Evolutionary conservation across 2,797 vertebrate genomes (phyloP), one percentile per base, ranked within the genome.

Genomic region (Miichthys miiuy): DNA sequence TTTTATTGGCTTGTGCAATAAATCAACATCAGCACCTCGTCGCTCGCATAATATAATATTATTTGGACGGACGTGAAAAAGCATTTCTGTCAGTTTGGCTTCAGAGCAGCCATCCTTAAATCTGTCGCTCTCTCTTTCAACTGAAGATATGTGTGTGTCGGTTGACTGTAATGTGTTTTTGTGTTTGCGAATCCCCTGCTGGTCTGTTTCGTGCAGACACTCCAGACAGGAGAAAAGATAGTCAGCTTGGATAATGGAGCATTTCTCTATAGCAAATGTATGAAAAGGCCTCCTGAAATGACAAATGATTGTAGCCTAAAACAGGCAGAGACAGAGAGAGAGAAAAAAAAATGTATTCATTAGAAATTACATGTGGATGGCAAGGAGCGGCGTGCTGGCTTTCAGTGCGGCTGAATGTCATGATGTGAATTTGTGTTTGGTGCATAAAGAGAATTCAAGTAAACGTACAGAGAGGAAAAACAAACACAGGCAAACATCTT

Each of bases 221-320:
- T 90, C 82, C 69, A 90, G 85, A 90, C 87, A 77, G 84, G 79
- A 89, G 87, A 84, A 88, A 82, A 91, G 89, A 91, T 81, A 83
- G 89, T 83, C 83, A 42, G 89, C 81, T 79, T 3, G 96, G 97
- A 97, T 99, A 98, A 99, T 97, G 96, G 97, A 96, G 95, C 96
- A 94, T 96, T 97, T 96, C 84, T 92, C 79, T 62, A 95, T 95
- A 94, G 96, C 77, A 86, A 85, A 91, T 85, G 84, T 87, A 86
- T 89, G 74, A 90, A 88, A 91, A 63, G 75, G 79, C 73, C 69
- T 84, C 75, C 87, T 88, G 85, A 93, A 93, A 93, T 92, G 90
- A 93, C 96, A 96, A 97, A 97, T 97, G 97, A 97, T 96, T 97
- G 96, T 95, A 83, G 91, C 77, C 87, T 89, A 88, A 94, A 93